Evolutionary conservation across 2,113 vertebrate genomes (phyloP).

Genomic region (Nothoprocta pentlandii): DNA sequence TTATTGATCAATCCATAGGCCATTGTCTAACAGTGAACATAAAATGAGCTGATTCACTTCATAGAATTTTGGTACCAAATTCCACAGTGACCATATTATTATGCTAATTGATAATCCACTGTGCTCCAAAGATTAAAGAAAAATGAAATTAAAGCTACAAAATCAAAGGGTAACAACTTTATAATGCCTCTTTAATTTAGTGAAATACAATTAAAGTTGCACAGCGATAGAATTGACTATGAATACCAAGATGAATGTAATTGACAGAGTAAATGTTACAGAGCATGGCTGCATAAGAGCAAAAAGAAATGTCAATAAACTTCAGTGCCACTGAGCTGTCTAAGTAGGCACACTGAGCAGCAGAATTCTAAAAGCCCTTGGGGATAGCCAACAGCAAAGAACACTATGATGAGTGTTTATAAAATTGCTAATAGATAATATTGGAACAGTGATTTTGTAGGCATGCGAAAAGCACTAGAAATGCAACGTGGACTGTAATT

Average conservation of each 20-base stretch:
- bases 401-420: conserved; percentile 13
- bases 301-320: conserved; percentile 69
- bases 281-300: conserved; percentile 42
- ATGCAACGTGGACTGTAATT: not conserved
- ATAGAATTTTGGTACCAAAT: conserved; percentile 71
- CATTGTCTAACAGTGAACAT: conserved; percentile 14
- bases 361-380: not conserved
- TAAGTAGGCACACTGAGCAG: conserved; percentile 6
- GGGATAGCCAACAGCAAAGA: not conserved
- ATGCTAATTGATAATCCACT: conserved; percentile 81
- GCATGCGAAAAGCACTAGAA: not conserved
- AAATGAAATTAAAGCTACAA: conserved; percentile 83
- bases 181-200: conserved; percentile 85
- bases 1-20: not conserved
- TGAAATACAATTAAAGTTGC: conserved; percentile 82
- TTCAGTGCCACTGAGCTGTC: conserved; percentile 26
- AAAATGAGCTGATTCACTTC: conserved; percentile 28
- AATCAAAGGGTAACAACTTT: conserved; percentile 85
- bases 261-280: conserved; percentile 77
- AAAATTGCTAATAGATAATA: conserved; percentile 13
- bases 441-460: conserved; percentile 14
- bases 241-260: conserved; percentile 78
- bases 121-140: conserved; percentile 79
- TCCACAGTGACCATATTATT: conserved; percentile 79
- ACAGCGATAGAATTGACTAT: conserved; percentile 76